These are phyloP conservation scores for Drosophila nr. perissopoda DNA, from an alignment of 2,888 invertebrate species.

Conservation along the genomic window DNA sequence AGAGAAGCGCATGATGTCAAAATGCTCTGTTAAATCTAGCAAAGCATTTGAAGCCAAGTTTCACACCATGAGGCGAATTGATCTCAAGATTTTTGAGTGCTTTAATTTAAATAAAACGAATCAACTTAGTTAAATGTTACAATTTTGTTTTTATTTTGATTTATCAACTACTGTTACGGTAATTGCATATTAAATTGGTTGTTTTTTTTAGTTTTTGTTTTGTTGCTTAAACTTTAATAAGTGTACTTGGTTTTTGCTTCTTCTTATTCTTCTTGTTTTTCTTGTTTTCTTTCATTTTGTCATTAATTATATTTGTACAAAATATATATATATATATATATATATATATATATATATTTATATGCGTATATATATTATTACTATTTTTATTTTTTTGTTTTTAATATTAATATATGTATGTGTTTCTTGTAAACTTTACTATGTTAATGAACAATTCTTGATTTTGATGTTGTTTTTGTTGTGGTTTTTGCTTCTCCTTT, in stretches of 20 bases:
- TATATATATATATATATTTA: constrained; percentile 11
- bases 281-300: constrained; percentile 32
- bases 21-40: neutral
- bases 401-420: constrained; percentile 38
- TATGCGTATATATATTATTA: constrained; percentile 20
- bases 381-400: too few relatives aligned
- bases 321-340: constrained; percentile 67
- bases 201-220: constrained; percentile 47
- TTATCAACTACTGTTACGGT: constrained; percentile 81
- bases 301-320: constrained; percentile 78
- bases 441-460: constrained; percentile 67
- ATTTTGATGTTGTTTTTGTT: constrained; percentile 29
- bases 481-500: constrained; percentile 7
- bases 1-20: neutral
- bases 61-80: constrained; percentile 4
- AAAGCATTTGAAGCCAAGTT: neutral
- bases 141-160: constrained; percentile 74
- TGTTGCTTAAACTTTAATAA: constrained; percentile 77
- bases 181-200: constrained; percentile 82
- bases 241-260: constrained; percentile 78
- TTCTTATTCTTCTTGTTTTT: constrained; percentile 28
- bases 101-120: constrained; percentile 15
- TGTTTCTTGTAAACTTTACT: constrained; percentile 37
- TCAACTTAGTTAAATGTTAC: constrained; percentile 60
- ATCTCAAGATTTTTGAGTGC: neutral